These are phyloP conservation scores for Athene cunicularia DNA, from an alignment of 2,113 vertebrate species.

Conservation along the genomic window DNA sequence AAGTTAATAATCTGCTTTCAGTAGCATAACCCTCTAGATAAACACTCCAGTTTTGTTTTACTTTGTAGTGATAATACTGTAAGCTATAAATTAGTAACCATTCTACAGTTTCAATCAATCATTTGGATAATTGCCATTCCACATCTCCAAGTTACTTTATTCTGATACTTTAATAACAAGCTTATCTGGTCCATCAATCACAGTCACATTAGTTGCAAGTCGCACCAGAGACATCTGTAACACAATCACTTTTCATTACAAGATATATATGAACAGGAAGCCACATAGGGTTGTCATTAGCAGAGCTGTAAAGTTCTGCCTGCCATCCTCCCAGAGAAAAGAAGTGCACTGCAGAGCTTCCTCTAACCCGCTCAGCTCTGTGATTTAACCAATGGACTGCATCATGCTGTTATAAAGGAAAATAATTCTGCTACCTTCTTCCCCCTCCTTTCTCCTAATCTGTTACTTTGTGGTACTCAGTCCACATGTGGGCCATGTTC, in stretches of 20 bases:
- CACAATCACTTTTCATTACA: not conserved
- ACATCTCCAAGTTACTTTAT: not conserved
- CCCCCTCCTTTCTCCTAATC: not conserved
- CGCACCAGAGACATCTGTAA: not conserved
- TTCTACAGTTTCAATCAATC: not conserved
- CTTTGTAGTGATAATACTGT: not conserved
- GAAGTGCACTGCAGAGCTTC: not conserved
- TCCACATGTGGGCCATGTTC: accelerated
- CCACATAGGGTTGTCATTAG: not conserved
- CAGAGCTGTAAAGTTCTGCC: not conserved
- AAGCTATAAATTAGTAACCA: not conserved
- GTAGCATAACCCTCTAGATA: not conserved
- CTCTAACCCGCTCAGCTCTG: not conserved
- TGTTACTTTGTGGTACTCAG: not conserved
- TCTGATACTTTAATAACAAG: not conserved
- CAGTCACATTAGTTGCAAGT: not conserved
- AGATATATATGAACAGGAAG: not conserved
- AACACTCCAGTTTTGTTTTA: not conserved
- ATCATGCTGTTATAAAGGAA: not conserved
- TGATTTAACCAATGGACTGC: not conserved
- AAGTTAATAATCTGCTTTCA: not conserved
- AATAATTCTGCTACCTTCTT: not conserved
- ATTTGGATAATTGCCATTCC: not conserved
- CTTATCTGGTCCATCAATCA: not conserved
- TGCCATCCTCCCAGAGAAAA: not conserved